Evolutionary conservation across 1,140 invertebrate genomes (phyloP), one percentile per base, ranked within the genome.

Genomic region (Pseudomyrmex gracilis): DNA sequence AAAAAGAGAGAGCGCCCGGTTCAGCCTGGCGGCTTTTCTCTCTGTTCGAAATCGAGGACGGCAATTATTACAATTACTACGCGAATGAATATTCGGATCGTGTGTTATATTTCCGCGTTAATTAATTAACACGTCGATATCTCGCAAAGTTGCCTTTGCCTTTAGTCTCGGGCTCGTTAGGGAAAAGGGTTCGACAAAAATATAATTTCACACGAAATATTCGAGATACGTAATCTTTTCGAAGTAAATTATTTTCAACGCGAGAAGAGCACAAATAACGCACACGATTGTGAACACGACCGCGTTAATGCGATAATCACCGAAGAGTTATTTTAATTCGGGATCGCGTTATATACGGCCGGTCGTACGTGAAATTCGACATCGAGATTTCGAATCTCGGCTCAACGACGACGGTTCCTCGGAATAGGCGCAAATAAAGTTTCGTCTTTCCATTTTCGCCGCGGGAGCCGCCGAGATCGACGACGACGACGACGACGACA

Each of bases 371-470:
- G 24, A 74, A 45, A 74, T 82, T 82, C 13, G 51, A 73, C 57
- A 20, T 63, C 68, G 51, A 22, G 17, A 82, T 74, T 82, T 74
- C 47, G 34, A 74, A 73, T 63, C 68, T n/a, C 9, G 68, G 24
- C 68, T n/a, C 9, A 55, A 20, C 55, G 17, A 66, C 60, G 12
- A 34, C 34, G 5, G 34, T 34, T 34, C 43, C 12, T 73, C 24
- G 53, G 24, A 34, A 34, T 76, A 73, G 58, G 57, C 73, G 20
- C 73, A 77, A 83, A 77, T 77, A 77, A 74, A 83, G 82, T 77
- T 73, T 82, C 83, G 68, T 49, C 49, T 66, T 82, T 82, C 70
- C 67, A 68, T 73, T 73, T 70, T 80, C 66, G 55, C 68, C 43
- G 45, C 51, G 51, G 57, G 68, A 71, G 13, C 58, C 70, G 78